A percentile compares a stretch with the other conserved stretches of the same genome.
Evolutionary conservation across 2,797 vertebrate species (phyloP).

Genomic region (Helarctos malayanus): DNA sequence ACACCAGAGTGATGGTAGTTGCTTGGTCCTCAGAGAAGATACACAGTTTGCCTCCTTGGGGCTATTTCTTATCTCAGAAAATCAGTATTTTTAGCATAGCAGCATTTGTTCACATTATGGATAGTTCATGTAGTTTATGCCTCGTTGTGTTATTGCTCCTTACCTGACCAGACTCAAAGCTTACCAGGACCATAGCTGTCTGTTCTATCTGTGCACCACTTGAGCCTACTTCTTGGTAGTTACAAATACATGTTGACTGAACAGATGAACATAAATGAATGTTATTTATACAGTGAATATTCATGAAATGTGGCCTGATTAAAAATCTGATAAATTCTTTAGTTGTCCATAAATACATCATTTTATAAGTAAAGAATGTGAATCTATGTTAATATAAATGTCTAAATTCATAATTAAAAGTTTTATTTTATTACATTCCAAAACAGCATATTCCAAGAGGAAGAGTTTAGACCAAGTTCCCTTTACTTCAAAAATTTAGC

Average conservation of each 20-base stretch:
- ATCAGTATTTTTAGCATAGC: not conserved
- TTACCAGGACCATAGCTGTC: not conserved
- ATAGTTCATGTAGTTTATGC: rapidly evolving
- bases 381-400: not conserved
- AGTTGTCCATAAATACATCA: not conserved
- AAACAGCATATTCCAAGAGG: not conserved
- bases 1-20: too few species aligned
- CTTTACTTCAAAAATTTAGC: not conserved
- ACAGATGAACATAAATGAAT: not conserved
- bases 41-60: not conserved
- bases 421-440: not conserved
- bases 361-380: not conserved
- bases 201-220: not conserved
- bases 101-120: not conserved
- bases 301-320: not conserved
- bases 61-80: not conserved
- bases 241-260: not conserved
- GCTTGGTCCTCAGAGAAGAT: not conserved
- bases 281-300: not conserved
- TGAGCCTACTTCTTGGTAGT: not conserved
- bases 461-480: not conserved
- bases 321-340: not conserved
- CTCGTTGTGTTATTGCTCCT: not conserved
- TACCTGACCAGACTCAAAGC: not conserved
- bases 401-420: not conserved